Base-by-base conservation (phyloP, 2,888 invertebrate species). In the Eupeodes luniger region DNA sequence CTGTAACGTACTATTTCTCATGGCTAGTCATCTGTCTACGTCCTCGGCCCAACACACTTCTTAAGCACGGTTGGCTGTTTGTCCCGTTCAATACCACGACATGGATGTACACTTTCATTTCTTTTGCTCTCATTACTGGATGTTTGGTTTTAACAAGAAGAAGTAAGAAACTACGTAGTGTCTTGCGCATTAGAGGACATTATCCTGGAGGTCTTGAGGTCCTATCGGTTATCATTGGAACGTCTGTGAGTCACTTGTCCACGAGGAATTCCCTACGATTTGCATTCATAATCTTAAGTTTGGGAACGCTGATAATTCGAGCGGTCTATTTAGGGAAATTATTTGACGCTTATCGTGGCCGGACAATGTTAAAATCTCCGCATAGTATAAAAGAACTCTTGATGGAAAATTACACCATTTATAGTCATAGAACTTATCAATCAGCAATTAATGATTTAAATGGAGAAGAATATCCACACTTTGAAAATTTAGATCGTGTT, bases 291-390 rank as follows among this genome's bases (percentile, higher is more conserved):
- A 14, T 67, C 7, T 59, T 66, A n/a, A 67, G 57, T 27, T 44
- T 66, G 0, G 77, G 66, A 16, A 2, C 49, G 16, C 14, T 77
- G 2, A 14, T 77, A 4, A 5, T 77, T 34, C 55, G 77, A 6
- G n/a, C 77, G 16, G 57, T 57, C 0, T 77, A 77, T 53, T 66
- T 67, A 9, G 77, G 77, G 0, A 49, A 57, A 49, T 14, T 77
- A 19, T 77, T 77, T 16, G 67, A 77, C 49, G 55, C 77, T 34
- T 77, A 66, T 59, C 57, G 66, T 2, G n/a, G 66, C 11, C 5
- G 47, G 6, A 9, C 11, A 11, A 4, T 12, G 10, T 6, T n/a
- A 6, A 57, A 36, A 34, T 6, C 49, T 9, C 67, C 77, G n/a
- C 4, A n/a, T 1, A 59, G 57, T 0, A 27, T 77, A n/a, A 40